Percentiles rank a stretch among this genome's conserved stretches.
These are phyloP conservation scores for Sitophilus oryzae DNA, from an alignment of 1,140 invertebrate genomes.

Conservation along the genomic window DNA sequence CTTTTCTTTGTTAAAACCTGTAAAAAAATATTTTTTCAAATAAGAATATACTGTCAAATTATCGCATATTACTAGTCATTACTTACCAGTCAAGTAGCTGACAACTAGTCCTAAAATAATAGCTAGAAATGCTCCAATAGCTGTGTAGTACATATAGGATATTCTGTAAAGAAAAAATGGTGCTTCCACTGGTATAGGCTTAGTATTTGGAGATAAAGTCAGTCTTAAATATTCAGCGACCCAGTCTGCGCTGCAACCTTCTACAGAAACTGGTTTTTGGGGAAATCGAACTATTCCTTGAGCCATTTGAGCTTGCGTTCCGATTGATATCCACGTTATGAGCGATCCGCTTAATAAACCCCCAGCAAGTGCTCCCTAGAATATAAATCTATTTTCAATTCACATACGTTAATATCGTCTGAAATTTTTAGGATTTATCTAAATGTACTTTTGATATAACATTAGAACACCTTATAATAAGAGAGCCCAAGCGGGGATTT, in stretches of 20 bases:
- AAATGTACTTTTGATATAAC: background rate
- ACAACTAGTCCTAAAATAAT: conserved; percentile 34
- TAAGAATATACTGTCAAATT: too few species aligned
- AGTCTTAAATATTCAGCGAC: conserved; percentile 34
- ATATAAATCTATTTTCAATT: background rate
- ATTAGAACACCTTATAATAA: background rate
- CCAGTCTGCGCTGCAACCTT: conserved; percentile 54
- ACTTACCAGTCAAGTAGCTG: conserved; percentile 38
- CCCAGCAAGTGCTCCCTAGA: conserved; percentile 72
- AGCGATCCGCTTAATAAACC: conserved; percentile 61
- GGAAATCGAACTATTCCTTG: conserved; percentile 45
- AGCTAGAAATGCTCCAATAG: conserved; percentile 30
- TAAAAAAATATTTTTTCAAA: conserved; percentile 38
- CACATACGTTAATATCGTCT: background rate
- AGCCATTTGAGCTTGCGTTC: conserved; percentile 68
- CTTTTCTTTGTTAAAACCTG: conserved; percentile 34
- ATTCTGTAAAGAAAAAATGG: conserved; percentile 31
- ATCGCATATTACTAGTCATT: too few species aligned
- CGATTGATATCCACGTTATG: conserved; percentile 80
- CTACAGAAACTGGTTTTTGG: conserved; percentile 47
- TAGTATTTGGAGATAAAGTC: conserved; percentile 1
- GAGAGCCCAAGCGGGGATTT: too few species aligned
- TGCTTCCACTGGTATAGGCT: conserved; percentile 12
- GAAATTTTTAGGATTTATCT: background rate
- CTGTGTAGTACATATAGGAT: conserved; percentile 38